These are phyloP conservation scores for Psococerastis gibbosa DNA, from an alignment of 2,888 invertebrate species.

Conservation along the genomic window DNA sequence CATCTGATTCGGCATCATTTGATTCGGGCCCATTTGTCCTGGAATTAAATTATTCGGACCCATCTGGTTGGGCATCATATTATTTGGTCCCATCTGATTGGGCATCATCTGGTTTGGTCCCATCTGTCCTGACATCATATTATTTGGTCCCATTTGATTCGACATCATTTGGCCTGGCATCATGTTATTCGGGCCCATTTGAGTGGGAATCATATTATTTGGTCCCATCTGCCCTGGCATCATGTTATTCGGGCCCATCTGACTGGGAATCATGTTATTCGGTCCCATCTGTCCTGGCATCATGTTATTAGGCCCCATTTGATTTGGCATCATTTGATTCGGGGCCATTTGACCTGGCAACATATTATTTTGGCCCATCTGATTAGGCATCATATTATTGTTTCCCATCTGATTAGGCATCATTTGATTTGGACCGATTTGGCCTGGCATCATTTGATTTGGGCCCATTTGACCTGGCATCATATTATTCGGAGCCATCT, in stretches of 20 bases:
- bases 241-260: background rate
- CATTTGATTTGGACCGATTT: too few species aligned
- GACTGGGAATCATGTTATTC: background rate
- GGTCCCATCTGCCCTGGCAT: background rate
- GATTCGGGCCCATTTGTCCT: background rate
- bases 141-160: background rate
- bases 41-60: background rate
- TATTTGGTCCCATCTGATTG: background rate
- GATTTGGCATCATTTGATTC: background rate
- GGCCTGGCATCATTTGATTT: too few species aligned
- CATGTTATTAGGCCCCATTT: background rate
- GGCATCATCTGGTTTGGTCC: background rate
- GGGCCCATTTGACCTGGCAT: background rate
- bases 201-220: background rate
- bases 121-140: background rate
- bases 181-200: background rate
- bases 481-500: background rate
- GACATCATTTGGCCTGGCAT: constrained; percentile 1
- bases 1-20: background rate
- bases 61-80: background rate
- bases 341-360: too few species aligned
- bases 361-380: too few species aligned
- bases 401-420: too few species aligned
- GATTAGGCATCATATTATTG: too few species aligned
- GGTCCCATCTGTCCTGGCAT: background rate